A percentile compares a stretch with the other conserved stretches of the same genome.
Evolutionary conservation across 2,113 vertebrate species (phyloP).

Genomic region (Camelus bactrianus): DNA sequence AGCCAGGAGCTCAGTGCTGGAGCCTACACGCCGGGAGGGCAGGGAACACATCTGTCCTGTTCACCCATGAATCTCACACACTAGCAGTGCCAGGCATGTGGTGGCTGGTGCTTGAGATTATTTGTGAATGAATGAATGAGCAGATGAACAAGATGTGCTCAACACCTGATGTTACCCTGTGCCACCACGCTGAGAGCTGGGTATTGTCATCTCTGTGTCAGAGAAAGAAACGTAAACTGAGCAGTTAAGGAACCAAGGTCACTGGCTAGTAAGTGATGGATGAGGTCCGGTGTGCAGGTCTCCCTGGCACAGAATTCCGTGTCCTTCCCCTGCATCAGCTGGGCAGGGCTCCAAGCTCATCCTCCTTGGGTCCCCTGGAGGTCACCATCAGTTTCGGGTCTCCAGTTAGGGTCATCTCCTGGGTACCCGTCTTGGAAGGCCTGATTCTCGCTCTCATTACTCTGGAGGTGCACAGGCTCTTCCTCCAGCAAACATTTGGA

Average conservation of each 20-base stretch:
- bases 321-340: not conserved
- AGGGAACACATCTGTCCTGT: not conserved
- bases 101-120: not conserved
- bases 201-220: not conserved
- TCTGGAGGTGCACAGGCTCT: not conserved
- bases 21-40: not conserved
- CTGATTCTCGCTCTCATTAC: not conserved
- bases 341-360: fast-evolving
- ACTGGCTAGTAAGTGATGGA: fast-evolving
- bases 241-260: not conserved
- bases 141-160: not conserved
- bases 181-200: not conserved
- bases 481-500: conserved; percentile 72
- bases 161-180: not conserved
- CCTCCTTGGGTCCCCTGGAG: not conserved
- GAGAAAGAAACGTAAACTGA: not conserved
- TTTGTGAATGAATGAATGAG: not conserved
- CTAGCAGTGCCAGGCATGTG: fast-evolving
- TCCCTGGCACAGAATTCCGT: not conserved
- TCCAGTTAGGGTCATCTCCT: not conserved
- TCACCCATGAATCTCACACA: not conserved
- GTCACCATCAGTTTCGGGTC: not conserved
- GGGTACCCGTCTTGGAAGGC: not conserved
- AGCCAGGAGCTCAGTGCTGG: not conserved
- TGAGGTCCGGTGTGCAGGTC: not conserved